Base-by-base conservation (phyloP, 2,797 vertebrate species). In the Clarias platycephalus region DNA sequence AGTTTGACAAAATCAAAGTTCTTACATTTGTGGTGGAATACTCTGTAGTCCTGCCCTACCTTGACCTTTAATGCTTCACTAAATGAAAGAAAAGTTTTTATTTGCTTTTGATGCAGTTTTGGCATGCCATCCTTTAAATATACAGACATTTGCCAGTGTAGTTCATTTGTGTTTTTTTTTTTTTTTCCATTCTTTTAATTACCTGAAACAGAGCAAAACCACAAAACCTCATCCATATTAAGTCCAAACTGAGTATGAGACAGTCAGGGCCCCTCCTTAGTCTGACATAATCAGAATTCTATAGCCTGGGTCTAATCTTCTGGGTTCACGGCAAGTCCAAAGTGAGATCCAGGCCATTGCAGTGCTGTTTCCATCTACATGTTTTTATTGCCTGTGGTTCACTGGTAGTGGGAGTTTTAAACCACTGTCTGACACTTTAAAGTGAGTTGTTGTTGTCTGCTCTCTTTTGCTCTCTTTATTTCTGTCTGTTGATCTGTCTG, bases 301-400 rank as follows among this genome's bases (percentile, higher is more conserved):
- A 89, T 90, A 91, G 90, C 91, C 89, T 89, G 72, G 63, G 71
- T 58, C 88, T 77, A 90, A 90, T 92, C 91, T 80, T 89, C 85
- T 49, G 90, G 90, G 93, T 94, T 94, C 93, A 94, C 85, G 71
- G 84, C 75, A 58, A 88, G 91, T 93, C 87, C 92, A 90, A 86
- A 77, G 49, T 86, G 88, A 89, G 90, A 76, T 91, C 88, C 31
- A 72, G 57, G 89, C 90, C 90, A 81, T 86, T 49, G 64, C 86
- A 89, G 84, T 37, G 87, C 88, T 93, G 91, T 94, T 94, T 93
- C 92, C 82, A 55, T 92, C 92, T 90, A 89, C 91, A 86, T 53
- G 89, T 90, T 93, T 94, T 92, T 92, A 94, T 90, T 89, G 88
- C 82, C 86, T 94, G 92, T 90, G 93, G 93, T 95, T 94, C 91